phyloP scores from a whole-genome alignment of 2,888 invertebrate genomes.

The Drosophila yooni region DNA sequence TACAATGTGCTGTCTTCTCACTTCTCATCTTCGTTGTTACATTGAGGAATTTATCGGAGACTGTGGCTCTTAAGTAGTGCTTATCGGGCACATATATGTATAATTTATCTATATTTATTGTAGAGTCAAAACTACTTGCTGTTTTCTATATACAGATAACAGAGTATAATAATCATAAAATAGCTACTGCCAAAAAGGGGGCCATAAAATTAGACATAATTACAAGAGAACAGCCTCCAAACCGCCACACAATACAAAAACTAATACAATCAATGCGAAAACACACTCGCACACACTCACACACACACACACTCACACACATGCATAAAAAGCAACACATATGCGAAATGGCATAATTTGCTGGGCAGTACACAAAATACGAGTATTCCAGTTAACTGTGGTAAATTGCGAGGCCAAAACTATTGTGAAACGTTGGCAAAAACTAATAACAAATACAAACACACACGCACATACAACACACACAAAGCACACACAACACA shows the following conservation, averaged over 20 bases:
- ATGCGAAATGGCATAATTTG: conserved; percentile 70
- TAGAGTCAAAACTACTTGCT: neutral
- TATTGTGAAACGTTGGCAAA: conserved; percentile 64
- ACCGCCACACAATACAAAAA: conserved; percentile 21
- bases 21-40: neutral
- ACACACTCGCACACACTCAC: conserved; percentile 20
- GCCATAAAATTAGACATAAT: conserved; percentile 78
- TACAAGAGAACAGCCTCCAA: conserved; percentile 58
- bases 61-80: neutral
- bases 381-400: conserved; percentile 53
- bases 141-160: neutral
- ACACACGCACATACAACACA: conserved; percentile 9
- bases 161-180: conserved; percentile 40
- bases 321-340: conserved; percentile 25
- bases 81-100: neutral
- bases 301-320: conserved; percentile 13
- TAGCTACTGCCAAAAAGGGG: conserved; percentile 16
- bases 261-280: conserved; percentile 46
- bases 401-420: conserved; percentile 37
- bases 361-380: conserved; percentile 63
- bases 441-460: conserved; percentile 55
- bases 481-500: conserved; percentile 16
- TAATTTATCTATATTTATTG: neutral
- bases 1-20: neutral
- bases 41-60: neutral